Base-by-base conservation (phyloP, 2,888 invertebrate species). In the Caenorhabditis wallacei region DNA sequence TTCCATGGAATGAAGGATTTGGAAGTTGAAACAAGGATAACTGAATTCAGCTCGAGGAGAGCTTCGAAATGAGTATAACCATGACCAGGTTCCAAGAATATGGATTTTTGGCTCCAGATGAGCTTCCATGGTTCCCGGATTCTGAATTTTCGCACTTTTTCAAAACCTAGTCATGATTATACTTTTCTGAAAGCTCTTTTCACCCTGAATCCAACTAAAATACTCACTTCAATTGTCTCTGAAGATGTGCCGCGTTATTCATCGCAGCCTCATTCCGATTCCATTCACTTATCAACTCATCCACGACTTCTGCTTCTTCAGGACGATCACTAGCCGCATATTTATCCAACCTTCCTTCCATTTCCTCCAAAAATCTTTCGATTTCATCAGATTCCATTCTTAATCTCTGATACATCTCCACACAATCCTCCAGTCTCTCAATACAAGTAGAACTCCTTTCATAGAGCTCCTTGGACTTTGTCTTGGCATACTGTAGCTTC, bases 391-490 rank as follows among this genome's bases (percentile, higher is more conserved):
- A 53, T 61, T 84, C 81, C 20, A 69, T 53, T 22, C 30, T 61
- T 53, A 85, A 24, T n/a, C 83, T 54, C 16, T 76, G 66, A 51
- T 75, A 83, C 69, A 87, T 79, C 26, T 82, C 79, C 13, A 82
- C 83, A 79, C 89, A 90, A 56, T 89, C 88, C 35, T 89, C 89
- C 16, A 90, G 82, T 11, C 88, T 78, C 24, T 90, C 89, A 2
- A 88, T 82, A 48, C 85, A 72, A 16, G 80, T 78, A 3, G 84
- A 80, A 16, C 88, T 85, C 37, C 89, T 63, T 37, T 89, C 71
- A 43, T 75, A 79, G 13, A 87, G 54, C 40, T 85, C 87, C 56
- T 84, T 84, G 7, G 80, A 57, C 24, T 87, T 87, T 11, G 61
- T 76, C 48, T 80, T 82, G 22, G 84, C 81, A 35, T 76, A 79